phyloP scores from a whole-genome alignment of 2,797 vertebrate genomes.

The Sebastes reedi region DNA sequence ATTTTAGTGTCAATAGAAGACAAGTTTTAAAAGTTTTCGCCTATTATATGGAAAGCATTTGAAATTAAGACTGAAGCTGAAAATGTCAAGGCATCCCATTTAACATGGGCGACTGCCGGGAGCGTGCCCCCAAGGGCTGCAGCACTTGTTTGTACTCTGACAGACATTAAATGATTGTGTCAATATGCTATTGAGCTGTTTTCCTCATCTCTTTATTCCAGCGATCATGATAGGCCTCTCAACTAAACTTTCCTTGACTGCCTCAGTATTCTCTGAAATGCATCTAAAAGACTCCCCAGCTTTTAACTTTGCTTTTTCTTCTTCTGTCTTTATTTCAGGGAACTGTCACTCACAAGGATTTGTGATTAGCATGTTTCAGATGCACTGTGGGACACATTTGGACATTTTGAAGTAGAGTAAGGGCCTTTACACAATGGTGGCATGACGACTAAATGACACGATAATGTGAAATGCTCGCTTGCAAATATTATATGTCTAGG shows the following conservation, averaged over 20 bases:
- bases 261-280: constrained; percentile 6
- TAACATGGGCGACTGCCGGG: constrained; percentile 31
- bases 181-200: constrained; percentile 63
- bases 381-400: background rate
- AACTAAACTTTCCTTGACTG: constrained; percentile 21
- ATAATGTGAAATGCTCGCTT: too few relatives aligned
- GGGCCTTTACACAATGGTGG: too few relatives aligned
- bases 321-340: background rate
- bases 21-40: background rate
- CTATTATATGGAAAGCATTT: background rate
- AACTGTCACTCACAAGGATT: background rate
- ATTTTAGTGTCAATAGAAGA: background rate
- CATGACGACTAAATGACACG: too few relatives aligned
- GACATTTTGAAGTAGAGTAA: background rate
- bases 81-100: constrained; percentile 44
- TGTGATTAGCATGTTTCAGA: background rate
- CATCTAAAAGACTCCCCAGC: background rate
- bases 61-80: constrained; percentile 22
- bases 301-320: background rate
- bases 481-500: too few relatives aligned
- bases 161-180: constrained; percentile 49
- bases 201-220: constrained; percentile 54
- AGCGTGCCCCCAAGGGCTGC: constrained; percentile 7
- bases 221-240: constrained; percentile 18
- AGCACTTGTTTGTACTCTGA: constrained; percentile 38